Evolutionary conservation across 2,113 vertebrate genomes (phyloP).

Genomic region (Cygnus buccinator): DNA sequence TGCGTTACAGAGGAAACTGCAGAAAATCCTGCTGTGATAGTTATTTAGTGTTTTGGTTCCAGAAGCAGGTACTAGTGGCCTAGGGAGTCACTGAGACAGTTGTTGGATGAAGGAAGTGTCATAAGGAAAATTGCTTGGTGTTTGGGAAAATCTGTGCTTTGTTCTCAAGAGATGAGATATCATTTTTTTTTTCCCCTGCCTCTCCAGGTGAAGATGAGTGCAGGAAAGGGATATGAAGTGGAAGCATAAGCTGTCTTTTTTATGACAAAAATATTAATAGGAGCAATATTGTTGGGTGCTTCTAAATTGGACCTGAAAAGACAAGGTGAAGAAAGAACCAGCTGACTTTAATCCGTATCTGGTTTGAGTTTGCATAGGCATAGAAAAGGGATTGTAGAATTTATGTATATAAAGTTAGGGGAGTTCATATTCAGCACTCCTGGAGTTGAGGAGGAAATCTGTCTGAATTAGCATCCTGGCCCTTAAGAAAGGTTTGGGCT

Average conservation of each 20-base stretch:
- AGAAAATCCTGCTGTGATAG: not conserved
- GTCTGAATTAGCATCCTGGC: not conserved
- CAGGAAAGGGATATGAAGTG: not conserved
- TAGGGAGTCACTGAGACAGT: not conserved
- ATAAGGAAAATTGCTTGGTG: not conserved
- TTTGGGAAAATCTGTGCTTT: not conserved
- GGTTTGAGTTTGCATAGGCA: not conserved
- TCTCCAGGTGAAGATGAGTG: not conserved
- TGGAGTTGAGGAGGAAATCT: not conserved
- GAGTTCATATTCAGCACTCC: not conserved
- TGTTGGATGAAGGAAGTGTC: not conserved
- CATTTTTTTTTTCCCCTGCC: not conserved
- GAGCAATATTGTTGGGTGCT: not conserved
- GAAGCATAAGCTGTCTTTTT: not conserved
- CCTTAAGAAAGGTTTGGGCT: not conserved
- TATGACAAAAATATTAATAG: not conserved
- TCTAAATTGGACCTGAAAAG: not conserved
- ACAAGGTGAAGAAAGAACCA: not conserved
- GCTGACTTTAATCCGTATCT: not conserved
- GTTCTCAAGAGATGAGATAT: not conserved
- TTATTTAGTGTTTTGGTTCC: not conserved
- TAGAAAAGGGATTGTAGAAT: not conserved
- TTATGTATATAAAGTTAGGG: not conserved
- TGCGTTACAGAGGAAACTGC: not conserved
- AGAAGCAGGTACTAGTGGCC: not conserved